Conservation (phyloP, 2,797 vertebrate genomes). For the Synaphobranchus kaupii region DNA sequence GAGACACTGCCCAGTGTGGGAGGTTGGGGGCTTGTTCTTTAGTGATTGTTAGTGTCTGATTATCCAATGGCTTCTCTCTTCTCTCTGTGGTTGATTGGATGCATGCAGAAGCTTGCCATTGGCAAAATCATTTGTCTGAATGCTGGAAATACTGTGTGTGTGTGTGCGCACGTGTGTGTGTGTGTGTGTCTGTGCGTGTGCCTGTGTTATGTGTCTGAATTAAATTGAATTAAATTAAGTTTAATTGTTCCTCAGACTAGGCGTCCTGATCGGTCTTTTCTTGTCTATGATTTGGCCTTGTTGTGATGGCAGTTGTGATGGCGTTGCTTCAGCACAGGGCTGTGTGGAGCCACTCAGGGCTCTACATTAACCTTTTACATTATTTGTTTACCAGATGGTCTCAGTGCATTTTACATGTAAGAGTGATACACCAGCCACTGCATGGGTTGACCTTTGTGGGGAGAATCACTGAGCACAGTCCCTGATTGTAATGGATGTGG, state of each 20-base stretch:
- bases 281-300: neutral
- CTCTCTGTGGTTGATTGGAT: neutral
- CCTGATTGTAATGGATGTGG: neutral
- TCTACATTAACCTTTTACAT: neutral
- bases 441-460: neutral
- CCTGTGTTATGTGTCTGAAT: neutral
- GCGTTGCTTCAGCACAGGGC: neutral
- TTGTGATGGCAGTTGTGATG: neutral
- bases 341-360: neutral
- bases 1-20: too few relatives aligned
- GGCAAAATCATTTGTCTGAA: neutral
- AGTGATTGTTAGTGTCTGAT: neutral
- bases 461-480: neutral
- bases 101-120: neutral
- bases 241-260: neutral
- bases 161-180: neutral
- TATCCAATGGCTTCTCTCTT: neutral
- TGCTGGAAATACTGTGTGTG: too few relatives aligned
- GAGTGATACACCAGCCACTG: neutral
- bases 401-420: constrained; percentile 2
- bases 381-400: constrained; percentile 20
- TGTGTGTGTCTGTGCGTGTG: neutral
- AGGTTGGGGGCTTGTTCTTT: neutral
- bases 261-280: neutral
- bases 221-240: too few relatives aligned